These are phyloP conservation scores for Nothoprocta pentlandii DNA, from an alignment of 2,113 vertebrate species.

Conservation along the genomic window DNA sequence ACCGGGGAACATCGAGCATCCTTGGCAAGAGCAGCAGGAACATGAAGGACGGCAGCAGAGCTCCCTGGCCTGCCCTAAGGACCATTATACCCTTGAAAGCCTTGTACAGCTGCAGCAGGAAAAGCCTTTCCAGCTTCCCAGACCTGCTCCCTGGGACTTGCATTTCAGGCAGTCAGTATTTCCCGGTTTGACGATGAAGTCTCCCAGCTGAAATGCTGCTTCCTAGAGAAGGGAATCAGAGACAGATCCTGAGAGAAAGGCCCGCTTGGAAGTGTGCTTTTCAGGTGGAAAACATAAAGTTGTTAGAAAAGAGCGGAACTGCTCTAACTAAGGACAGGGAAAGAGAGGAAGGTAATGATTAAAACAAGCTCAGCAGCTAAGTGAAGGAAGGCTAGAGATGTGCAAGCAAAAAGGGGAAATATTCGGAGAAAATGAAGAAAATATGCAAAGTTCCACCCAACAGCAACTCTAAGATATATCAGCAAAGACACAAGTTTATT, in stretches of 20 bases:
- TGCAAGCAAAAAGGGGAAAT: neutral
- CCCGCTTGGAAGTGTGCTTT: conserved; percentile 28
- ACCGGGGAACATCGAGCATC: neutral
- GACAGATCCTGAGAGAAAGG: conserved; percentile 49
- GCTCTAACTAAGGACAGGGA: neutral
- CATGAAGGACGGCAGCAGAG: neutral
- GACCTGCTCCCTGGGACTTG: neutral
- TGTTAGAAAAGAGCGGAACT: neutral
- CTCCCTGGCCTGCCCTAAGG: neutral
- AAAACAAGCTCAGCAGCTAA: neutral
- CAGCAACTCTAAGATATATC: conserved; percentile 41
- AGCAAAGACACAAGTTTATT: conserved; percentile 29
- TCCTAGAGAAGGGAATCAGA: neutral
- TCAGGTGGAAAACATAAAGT: conserved; percentile 43
- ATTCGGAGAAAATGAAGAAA: conserved; percentile 26
- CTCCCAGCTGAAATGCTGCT: conserved; percentile 46
- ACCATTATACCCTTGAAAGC: neutral
- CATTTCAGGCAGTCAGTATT: conserved; percentile 12
- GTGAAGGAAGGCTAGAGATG: neutral
- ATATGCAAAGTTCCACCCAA: conserved; percentile 24
- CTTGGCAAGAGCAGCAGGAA: neutral
- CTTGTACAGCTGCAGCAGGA: neutral
- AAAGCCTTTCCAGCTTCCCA: neutral
- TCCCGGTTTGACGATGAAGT: conserved; percentile 54
- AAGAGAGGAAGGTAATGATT: neutral